Evolutionary conservation across 2,113 vertebrate species (phyloP), one percentile per base, ranked within the genome.

Genomic region (Amia ocellicauda): DNA sequence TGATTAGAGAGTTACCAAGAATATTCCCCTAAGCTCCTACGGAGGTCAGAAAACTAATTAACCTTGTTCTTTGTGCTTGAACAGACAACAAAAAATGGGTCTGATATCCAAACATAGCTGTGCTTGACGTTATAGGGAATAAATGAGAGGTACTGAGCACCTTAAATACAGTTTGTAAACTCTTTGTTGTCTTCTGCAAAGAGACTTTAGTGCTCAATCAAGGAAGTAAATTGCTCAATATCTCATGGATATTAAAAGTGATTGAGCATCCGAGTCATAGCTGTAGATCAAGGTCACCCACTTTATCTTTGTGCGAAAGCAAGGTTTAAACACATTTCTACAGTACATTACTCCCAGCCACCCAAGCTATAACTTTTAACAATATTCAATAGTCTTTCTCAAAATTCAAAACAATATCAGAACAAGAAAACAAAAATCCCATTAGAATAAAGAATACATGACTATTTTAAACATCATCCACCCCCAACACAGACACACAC

Each of bases 11-110:
- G 74, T 71, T 36, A 26, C 13, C 5, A 40, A 19, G 24, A 57
- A 36, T n/a, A 75, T 82, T 81, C 78, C 78, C 84, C 78, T 80
- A 80, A 77, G 80, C 83, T 77, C 71, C 69, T 56, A 41, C 60
- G 72, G 79, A 83, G 84, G 85, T 86, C 86, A 83, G 66, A 72
- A 85, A 85, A 88, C 77, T 83, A 86, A 86, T 88, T 86, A 88
- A 87, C 86, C 85, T 84, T 74, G 74, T 78, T 83, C 80, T 69
- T 70, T 77, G 77, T 77, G 78, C 75, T 74, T 79, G 79, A 78
- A 82, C 78, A 73, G 70, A 69, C 66, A 64, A 60, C 24, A 53
- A 3, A 53, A n/a, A 54, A 54, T 10, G 22, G 20, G 42, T n/a
- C 4, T 45, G 29, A 22, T 42, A 43, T 60, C 10, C 19, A 42